These are phyloP conservation scores for Uloborus diversus DNA, from an alignment of 1,140 invertebrate species.

Conservation along the genomic window DNA sequence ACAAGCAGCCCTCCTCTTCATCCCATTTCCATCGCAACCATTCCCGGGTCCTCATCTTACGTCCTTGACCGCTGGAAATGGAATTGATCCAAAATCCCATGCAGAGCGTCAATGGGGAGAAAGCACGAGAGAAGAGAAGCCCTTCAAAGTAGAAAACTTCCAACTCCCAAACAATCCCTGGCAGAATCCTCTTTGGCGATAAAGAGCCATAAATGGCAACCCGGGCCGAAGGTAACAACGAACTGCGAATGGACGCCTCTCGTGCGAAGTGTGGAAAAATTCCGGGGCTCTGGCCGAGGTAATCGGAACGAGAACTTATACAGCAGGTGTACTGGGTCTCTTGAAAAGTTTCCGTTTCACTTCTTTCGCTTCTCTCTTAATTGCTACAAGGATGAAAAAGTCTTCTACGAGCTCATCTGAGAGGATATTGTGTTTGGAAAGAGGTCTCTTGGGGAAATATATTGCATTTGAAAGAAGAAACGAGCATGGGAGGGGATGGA, in stretches of 20 bases:
- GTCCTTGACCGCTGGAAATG: conserved; percentile 9
- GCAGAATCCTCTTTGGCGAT: not conserved
- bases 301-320: conserved; percentile 15
- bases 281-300: conserved; percentile 21
- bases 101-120: too few species aligned
- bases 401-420: too few species aligned
- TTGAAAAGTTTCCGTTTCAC: conserved; percentile 14
- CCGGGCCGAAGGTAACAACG: not conserved
- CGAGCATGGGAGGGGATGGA: too few species aligned
- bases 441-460: too few species aligned
- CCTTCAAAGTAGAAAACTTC: too few species aligned
- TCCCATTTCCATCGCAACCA: too few species aligned
- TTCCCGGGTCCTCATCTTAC: too few species aligned
- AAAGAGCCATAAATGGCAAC: not conserved
- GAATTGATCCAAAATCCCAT: conserved; percentile 11
- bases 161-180: conserved; percentile 5
- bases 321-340: conserved; percentile 30
- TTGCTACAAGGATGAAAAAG: too few species aligned
- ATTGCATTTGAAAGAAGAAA: too few species aligned
- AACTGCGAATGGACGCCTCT: conserved; percentile 4
- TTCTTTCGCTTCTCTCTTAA: not conserved
- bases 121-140: too few species aligned
- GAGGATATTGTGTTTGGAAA: too few species aligned
- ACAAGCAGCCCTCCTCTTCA: too few species aligned
- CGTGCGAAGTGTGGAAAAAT: conserved; percentile 23